Evolutionary conservation across 2,797 vertebrate species (phyloP), one percentile per base, ranked within the genome.

Genomic region (Gorsachius magnificus): DNA sequence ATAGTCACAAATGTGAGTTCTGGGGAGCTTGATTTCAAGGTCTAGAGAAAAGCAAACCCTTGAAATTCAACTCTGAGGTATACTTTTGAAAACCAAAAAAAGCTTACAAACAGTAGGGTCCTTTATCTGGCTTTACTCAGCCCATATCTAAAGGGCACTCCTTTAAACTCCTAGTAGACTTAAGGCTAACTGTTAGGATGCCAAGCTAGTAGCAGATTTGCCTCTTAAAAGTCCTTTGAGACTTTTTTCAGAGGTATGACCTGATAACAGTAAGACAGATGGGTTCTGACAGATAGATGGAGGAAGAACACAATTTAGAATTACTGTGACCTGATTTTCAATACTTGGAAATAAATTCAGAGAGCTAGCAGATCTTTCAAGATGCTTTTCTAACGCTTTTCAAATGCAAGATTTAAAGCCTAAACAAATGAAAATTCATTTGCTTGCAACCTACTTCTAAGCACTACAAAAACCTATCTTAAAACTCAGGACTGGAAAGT

Each of bases 1-100:
- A 10, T 26, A 14, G 51, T 56, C 33, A 60, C 1, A 19, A 22
- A 43, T 0, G 0, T 16, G 14, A 83, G 9, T n/a, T 76, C 50
- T 72, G 15, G 18, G 10, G 4, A 83, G 7, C 26, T 26, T 43
- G 24, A 76, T 46, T 76, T 68, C 45, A 61, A 78, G 6, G 8
- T n/a, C 56, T 51, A 51, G 25, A 56, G 66, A 56, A 46, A 83
- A 50, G 11, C 3, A 68, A 72, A 11, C 11, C 20, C 26, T 31
- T 69, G n/a, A 81, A 93, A 89, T 69, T 56, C 9, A 83, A 38
- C 21, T 60, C 31, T 33, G 14, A 35, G 4, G 14, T 57, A 36
- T 18, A 33, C 4, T 87, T 80, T n/a, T 13, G 57, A 48, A 70
- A 87, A 78, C 21, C 0, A 63, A 41, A 71, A 71, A 68, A 54